Evolutionary conservation across 2,797 vertebrate species (phyloP).

Genomic region (Oophaga sylvatica): DNA sequence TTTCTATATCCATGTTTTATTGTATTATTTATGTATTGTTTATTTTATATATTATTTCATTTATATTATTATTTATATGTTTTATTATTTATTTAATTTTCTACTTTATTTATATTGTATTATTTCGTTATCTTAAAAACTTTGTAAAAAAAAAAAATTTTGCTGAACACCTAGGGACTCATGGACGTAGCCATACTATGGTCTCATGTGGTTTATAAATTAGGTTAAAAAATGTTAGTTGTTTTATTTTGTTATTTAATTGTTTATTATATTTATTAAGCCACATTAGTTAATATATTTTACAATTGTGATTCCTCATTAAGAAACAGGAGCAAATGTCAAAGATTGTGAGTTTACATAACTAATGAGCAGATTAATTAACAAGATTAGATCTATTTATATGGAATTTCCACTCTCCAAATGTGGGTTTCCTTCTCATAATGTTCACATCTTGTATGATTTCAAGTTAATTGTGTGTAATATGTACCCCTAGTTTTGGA

Average conservation of each 20-base stretch:
- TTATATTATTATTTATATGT: too few relatives aligned
- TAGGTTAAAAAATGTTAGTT: too few relatives aligned
- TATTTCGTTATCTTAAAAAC: too few relatives aligned
- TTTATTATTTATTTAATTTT: too few relatives aligned
- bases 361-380: not conserved
- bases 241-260: not conserved
- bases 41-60: too few relatives aligned
- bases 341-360: not conserved
- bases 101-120: too few relatives aligned
- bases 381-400: not conserved
- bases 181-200: too few relatives aligned
- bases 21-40: too few relatives aligned
- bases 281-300: not conserved
- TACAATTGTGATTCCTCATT: not conserved
- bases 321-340: not conserved
- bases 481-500: not conserved
- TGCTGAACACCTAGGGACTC: too few relatives aligned
- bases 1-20: too few relatives aligned
- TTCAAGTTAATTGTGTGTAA: not conserved
- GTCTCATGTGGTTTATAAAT: too few relatives aligned
- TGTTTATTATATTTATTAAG: not conserved
- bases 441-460: not conserved
- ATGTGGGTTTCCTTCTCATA: not conserved
- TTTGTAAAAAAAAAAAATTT: too few relatives aligned
- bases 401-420: not conserved